phyloP scores from a whole-genome alignment of 1,140 invertebrate genomes.

The Aphelenchoides avenae region DNA sequence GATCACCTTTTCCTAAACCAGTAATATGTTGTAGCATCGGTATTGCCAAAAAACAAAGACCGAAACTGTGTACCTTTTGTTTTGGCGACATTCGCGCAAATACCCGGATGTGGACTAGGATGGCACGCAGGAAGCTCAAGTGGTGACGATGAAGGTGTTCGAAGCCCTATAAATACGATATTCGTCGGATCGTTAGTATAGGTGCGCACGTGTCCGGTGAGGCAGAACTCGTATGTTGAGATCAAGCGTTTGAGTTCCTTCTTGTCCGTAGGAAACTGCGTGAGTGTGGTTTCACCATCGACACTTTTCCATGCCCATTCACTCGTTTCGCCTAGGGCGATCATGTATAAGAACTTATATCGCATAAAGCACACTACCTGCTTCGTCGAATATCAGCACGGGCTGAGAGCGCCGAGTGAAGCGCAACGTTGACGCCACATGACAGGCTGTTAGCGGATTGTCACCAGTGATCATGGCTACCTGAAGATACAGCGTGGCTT shows the following conservation, averaged over 20 bases:
- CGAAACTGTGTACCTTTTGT: conserved; percentile 76
- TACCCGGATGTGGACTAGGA: conserved; percentile 76
- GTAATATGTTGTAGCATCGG: no score
- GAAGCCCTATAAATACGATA: conserved; percentile 12
- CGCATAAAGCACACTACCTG: no score
- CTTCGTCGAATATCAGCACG: conserved; percentile 67
- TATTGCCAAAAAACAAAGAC: no score
- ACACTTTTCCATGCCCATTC: conserved; percentile 77
- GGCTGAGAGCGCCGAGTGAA: conserved; percentile 73
- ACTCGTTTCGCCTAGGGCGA: no score
- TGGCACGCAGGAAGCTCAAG: conserved; percentile 9
- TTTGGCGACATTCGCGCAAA: conserved; percentile 91
- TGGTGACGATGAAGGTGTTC: conserved; percentile 13
- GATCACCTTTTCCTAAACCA: conserved; percentile 80
- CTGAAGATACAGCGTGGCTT: conserved; percentile 60
- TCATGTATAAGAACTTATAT: no score
- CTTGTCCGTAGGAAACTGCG: conserved; percentile 9
- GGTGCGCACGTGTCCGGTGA: conserved; percentile 79
- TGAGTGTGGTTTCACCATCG: conserved; percentile 65
- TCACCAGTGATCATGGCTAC: conserved; percentile 99
- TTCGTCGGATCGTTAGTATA: no score
- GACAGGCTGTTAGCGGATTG: conserved; percentile 95
- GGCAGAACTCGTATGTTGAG: conserved; percentile 77
- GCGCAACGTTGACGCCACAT: conserved; percentile 87
- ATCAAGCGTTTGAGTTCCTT: conserved; percentile 64